A percentile compares a stretch with the other conserved stretches of the same genome.
phyloP scores from a whole-genome alignment of 2,113 vertebrate genomes.

The Ophthalmolycus amberensis region DNA sequence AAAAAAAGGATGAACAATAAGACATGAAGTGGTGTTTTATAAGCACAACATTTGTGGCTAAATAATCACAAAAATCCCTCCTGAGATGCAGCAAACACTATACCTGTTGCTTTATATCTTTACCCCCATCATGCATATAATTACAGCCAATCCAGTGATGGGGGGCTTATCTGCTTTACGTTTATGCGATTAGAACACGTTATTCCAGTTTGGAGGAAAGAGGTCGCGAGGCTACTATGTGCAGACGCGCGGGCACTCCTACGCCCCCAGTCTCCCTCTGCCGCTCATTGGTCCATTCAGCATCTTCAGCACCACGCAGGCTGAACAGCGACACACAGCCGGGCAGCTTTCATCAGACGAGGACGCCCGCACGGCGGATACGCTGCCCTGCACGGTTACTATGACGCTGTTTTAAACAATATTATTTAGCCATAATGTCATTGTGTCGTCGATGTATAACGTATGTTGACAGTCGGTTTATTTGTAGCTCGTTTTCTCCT shows the following conservation, averaged over 20 bases:
- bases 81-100: not conserved
- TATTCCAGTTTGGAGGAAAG: slow-evolving; percentile 53
- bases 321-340: slow-evolving; percentile 77
- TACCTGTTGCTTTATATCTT: slow-evolving; percentile 21
- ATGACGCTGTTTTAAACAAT: slow-evolving; percentile 22
- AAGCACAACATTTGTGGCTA: not conserved
- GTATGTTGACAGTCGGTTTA: not conserved
- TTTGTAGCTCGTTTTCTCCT: not conserved
- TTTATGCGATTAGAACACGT: slow-evolving; percentile 21
- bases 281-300: slow-evolving; percentile 67
- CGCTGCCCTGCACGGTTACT: slow-evolving; percentile 17
- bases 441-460: not conserved
- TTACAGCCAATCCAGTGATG: not conserved
- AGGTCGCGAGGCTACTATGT: slow-evolving; percentile 47
- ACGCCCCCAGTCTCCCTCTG: slow-evolving; percentile 57
- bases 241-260: slow-evolving; percentile 57
- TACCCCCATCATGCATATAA: not conserved
- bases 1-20: not conserved
- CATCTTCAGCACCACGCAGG: slow-evolving; percentile 79
- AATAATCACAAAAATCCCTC: not conserved
- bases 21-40: not conserved
- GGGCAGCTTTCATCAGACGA: slow-evolving; percentile 38
- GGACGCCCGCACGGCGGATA: slow-evolving; percentile 37
- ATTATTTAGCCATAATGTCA: not conserved
- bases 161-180: not conserved